Percentiles rank a stretch among this genome's conserved stretches.
These are phyloP conservation scores for Drosophila merina DNA, from an alignment of 2,888 invertebrate genomes.

Conservation along the genomic window DNA sequence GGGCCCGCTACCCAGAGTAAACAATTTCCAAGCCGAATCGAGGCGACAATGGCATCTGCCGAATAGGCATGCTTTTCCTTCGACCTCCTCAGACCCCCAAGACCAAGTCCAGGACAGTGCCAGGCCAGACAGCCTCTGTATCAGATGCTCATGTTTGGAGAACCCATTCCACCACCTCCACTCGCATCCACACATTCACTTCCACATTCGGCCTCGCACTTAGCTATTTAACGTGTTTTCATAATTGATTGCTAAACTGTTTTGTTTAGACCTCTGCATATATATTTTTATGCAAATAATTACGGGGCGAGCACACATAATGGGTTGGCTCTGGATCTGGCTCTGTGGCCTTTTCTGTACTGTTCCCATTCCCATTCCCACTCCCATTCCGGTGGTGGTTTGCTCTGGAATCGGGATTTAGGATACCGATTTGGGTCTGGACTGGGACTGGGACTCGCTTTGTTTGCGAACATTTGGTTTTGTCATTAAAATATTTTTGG, in stretches of 20 bases:
- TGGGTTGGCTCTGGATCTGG: conserved; percentile 42
- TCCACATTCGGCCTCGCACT: conserved; percentile 64
- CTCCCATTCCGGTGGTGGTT: conserved; percentile 22
- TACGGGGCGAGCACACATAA: conserved; percentile 72
- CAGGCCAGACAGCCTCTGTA: conserved; percentile 49
- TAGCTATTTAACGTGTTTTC: conserved; percentile 79
- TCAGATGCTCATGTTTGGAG: conserved; percentile 34
- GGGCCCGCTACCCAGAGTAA: conserved; percentile 36
- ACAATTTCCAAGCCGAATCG: conserved; percentile 21
- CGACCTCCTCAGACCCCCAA: conserved; percentile 3
- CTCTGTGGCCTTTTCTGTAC: conserved; percentile 11
- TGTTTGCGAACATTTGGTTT: conserved; percentile 72
- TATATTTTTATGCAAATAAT: conserved; percentile 79
- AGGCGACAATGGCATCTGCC: conserved; percentile 56
- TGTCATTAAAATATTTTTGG: conserved; percentile 77
- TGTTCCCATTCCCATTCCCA: conserved; percentile 18
- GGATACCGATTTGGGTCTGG: not conserved
- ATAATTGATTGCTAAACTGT: conserved; percentile 80
- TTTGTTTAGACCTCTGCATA: conserved; percentile 79
- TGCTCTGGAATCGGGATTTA: conserved; percentile 20
- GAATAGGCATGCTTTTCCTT: conserved; percentile 38
- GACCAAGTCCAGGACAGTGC: no score
- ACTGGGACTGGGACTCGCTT: conserved; percentile 33
- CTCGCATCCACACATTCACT: conserved; percentile 11
- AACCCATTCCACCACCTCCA: conserved; percentile 9